Conservation (phyloP, 1,140 invertebrate species). For the Diorhabda sublineata region DNA sequence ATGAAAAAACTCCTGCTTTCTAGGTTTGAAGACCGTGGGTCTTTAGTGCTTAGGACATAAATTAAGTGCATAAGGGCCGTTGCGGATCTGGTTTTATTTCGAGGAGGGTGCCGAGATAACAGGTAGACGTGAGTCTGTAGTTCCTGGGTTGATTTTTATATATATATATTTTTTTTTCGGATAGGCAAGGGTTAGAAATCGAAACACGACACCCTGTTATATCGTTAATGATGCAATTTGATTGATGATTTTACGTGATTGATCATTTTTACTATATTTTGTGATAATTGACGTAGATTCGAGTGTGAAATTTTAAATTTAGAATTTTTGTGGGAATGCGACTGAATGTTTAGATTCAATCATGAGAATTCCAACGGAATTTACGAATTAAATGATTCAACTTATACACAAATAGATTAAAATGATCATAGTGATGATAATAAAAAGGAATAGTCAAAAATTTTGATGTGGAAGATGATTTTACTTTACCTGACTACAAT, state of each 20-base stretch:
- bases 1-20: no score
- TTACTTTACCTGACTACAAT: no score
- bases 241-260: conserved; percentile 20
- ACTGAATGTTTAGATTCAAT: background rate
- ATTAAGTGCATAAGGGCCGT: no score
- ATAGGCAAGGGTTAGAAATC: conserved; percentile 16
- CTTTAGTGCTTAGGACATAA: no score
- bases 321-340: conserved; percentile 21
- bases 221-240: conserved; percentile 21
- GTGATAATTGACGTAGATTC: conserved; percentile 13
- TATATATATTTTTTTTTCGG: conserved; percentile 4
- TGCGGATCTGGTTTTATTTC: no score
- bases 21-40: no score
- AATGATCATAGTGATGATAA: no score
- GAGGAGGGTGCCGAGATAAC: conserved; percentile 1
- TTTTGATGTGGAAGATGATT: no score
- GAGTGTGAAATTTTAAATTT: conserved; percentile 21
- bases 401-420: no score
- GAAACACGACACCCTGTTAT: conserved; percentile 23
- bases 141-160: conserved; percentile 18
- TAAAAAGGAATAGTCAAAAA: no score
- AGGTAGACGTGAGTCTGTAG: conserved; percentile 13
- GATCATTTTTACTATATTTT: conserved; percentile 17
- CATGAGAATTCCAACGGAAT: conserved; percentile 19
- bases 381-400: background rate